A percentile compares a stretch with the other conserved stretches of the same genome.
phyloP scores from a whole-genome alignment of 2,888 invertebrate species.

The Tinea pellionella region DNA sequence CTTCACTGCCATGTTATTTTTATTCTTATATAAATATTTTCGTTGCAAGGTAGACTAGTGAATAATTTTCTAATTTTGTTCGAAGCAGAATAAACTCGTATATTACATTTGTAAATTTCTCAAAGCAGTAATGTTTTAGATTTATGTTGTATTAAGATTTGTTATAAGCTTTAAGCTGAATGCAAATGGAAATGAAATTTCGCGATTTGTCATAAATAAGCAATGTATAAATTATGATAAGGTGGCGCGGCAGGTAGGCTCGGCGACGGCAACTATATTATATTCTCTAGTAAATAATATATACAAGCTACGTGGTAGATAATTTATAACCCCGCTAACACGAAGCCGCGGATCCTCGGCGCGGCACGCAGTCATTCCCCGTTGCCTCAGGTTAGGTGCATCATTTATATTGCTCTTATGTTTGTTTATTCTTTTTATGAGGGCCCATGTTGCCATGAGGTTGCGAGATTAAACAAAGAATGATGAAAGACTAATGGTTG shows the following conservation, averaged over 20 bases:
- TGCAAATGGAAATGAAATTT: slow-evolving; percentile 1
- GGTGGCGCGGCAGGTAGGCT: slow-evolving; percentile 44
- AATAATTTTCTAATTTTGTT: too few species aligned
- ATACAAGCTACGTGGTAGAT: slow-evolving; percentile 47
- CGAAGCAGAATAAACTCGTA: background rate
- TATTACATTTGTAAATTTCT: background rate
- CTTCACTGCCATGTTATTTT: background rate
- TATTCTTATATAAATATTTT: background rate
- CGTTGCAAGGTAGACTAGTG: background rate
- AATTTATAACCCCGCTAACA: slow-evolving; percentile 57
- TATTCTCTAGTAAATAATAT: slow-evolving; percentile 59
- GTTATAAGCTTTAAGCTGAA: background rate
- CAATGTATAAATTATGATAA: slow-evolving; percentile 49
- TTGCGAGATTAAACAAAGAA: slow-evolving; percentile 59
- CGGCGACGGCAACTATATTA: slow-evolving; percentile 50
- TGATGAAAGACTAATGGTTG: slow-evolving; percentile 57
- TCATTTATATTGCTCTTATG: slow-evolving; percentile 66
- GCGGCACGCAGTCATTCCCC: slow-evolving; percentile 30
- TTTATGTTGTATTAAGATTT: slow-evolving; percentile 5
- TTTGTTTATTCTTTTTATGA: slow-evolving; percentile 59
- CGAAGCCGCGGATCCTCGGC: slow-evolving; percentile 41
- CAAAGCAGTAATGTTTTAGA: background rate
- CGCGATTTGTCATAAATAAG: slow-evolving; percentile 25
- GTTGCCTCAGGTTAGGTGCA: slow-evolving; percentile 59
- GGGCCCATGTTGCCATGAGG: slow-evolving; percentile 39